These are phyloP conservation scores for Sebastes iracundus DNA, from an alignment of 2,797 vertebrate genomes.

Conservation along the genomic window DNA sequence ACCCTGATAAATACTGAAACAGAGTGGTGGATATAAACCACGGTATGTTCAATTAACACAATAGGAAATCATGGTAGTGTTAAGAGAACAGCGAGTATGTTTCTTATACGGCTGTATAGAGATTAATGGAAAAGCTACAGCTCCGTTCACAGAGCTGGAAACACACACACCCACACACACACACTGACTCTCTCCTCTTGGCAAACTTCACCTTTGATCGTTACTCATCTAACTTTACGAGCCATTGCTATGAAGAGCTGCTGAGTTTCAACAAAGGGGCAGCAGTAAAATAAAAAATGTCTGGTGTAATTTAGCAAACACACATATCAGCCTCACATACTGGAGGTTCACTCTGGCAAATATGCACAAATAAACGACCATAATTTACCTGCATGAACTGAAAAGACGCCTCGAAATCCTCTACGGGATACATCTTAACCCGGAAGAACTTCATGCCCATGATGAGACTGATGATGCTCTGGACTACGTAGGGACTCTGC, in stretches of 20 bases:
- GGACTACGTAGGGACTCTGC: slow-evolving; percentile 95
- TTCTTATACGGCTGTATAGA: slow-evolving; percentile 6
- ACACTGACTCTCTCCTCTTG: slow-evolving; percentile 24
- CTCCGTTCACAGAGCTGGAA: slow-evolving; percentile 21
- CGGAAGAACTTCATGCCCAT: slow-evolving; percentile 99
- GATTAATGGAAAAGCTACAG: slow-evolving; percentile 55
- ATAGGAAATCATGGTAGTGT: neutral
- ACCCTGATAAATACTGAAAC: neutral
- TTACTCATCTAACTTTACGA: slow-evolving; percentile 70
- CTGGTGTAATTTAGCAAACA: slow-evolving; percentile 29
- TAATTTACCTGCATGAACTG: slow-evolving; percentile 98
- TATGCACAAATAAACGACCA: neutral
- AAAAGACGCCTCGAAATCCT: slow-evolving; percentile 99
- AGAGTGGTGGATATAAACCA: slow-evolving; percentile 37
- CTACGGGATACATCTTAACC: slow-evolving; percentile 99
- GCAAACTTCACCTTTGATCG: slow-evolving; percentile 44
- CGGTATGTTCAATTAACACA: neutral
- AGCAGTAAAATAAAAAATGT: slow-evolving; percentile 17
- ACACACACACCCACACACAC: slow-evolving; percentile 23
- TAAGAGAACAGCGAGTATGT: neutral
- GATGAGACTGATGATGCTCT: slow-evolving; percentile 98
- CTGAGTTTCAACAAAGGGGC: slow-evolving; percentile 56
- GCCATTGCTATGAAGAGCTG: slow-evolving; percentile 41
- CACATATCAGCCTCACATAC: neutral
- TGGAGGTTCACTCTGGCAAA: neutral